These are phyloP conservation scores for Drosophila pachea DNA, from an alignment of 1,140 invertebrate genomes.

Conservation along the genomic window DNA sequence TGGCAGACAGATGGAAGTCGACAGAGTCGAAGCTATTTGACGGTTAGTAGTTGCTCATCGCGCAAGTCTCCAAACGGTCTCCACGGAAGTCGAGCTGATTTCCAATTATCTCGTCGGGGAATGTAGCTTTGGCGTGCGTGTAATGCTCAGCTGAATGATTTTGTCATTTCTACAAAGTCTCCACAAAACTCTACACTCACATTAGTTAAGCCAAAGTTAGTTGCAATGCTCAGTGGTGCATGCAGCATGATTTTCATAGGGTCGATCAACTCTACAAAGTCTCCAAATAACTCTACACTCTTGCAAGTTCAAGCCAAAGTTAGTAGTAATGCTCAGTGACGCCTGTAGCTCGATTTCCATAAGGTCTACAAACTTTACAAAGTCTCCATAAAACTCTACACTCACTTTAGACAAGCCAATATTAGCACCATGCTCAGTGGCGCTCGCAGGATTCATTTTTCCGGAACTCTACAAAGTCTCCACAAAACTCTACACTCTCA, in stretches of 20 bases:
- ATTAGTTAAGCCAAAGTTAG: not conserved
- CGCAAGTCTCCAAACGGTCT: not conserved
- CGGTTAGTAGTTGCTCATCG: not conserved
- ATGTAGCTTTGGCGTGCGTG: too few relatives aligned
- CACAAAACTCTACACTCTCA: constrained; percentile 1
- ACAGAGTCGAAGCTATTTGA: not conserved
- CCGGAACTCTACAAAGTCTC: too few relatives aligned
- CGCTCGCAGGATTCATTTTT: too few relatives aligned
- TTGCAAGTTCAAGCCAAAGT: too few relatives aligned
- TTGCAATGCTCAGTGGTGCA: not conserved
- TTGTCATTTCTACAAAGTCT: constrained; percentile 13
- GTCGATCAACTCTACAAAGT: constrained; percentile 4
- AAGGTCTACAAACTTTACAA: constrained; percentile 10
- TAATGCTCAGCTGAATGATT: not conserved
- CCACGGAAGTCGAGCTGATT: not conserved
- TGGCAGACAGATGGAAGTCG: constrained; percentile 4
- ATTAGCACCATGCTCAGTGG: too few relatives aligned
- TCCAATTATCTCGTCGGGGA: too few relatives aligned
- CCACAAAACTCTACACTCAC: constrained; percentile 3
- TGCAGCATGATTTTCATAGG: not conserved
- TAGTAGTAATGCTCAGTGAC: not conserved
- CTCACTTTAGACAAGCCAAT: not conserved
- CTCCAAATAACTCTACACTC: not conserved
- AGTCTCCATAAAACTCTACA: constrained; percentile 10
- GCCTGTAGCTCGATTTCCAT: not conserved